Conservation (phyloP, 2,888 invertebrate genomes). For the Aphodius sticticus region DNA sequence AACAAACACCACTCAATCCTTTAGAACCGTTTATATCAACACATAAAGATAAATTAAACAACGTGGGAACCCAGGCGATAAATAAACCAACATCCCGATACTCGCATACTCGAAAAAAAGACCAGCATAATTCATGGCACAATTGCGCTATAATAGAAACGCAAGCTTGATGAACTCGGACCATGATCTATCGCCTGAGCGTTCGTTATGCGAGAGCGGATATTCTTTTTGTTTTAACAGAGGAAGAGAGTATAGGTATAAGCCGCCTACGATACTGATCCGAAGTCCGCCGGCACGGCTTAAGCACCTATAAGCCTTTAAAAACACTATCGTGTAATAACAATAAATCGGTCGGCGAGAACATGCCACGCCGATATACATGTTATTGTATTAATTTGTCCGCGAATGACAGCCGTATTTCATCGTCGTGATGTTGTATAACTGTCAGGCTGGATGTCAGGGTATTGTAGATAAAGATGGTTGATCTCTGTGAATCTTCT, state of each 20-base stretch:
- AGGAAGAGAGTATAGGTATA: slow-evolving; percentile 16
- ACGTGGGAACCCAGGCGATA: slow-evolving; percentile 20
- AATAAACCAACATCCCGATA: slow-evolving; percentile 20
- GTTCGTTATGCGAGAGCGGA: slow-evolving; percentile 28
- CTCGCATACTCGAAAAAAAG: slow-evolving; percentile 12
- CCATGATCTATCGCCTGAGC: slow-evolving; percentile 32
- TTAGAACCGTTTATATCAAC: slow-evolving; percentile 7
- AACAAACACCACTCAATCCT: not conserved
- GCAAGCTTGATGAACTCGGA: slow-evolving; percentile 34
- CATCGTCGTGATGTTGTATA: not conserved
- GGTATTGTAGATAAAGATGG: not conserved
- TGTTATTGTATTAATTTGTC: slow-evolving; percentile 37
- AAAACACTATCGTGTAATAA: slow-evolving; percentile 35
- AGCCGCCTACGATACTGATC: slow-evolving; percentile 27
- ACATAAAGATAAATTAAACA: slow-evolving; percentile 26
- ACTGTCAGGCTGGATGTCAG: not conserved
- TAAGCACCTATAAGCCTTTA: slow-evolving; percentile 14
- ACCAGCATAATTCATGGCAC: slow-evolving; percentile 17
- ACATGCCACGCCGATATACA: slow-evolving; percentile 28
- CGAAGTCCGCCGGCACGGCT: slow-evolving; percentile 23
- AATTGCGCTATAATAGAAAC: slow-evolving; percentile 32
- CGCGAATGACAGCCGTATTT: slow-evolving; percentile 7
- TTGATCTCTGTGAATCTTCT: not conserved
- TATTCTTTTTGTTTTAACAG: slow-evolving; percentile 12
- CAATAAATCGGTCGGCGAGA: slow-evolving; percentile 28